Evolutionary conservation across 2,797 vertebrate species (phyloP), one percentile per base, ranked within the genome.

Genomic region (Myotis daubentonii): DNA sequence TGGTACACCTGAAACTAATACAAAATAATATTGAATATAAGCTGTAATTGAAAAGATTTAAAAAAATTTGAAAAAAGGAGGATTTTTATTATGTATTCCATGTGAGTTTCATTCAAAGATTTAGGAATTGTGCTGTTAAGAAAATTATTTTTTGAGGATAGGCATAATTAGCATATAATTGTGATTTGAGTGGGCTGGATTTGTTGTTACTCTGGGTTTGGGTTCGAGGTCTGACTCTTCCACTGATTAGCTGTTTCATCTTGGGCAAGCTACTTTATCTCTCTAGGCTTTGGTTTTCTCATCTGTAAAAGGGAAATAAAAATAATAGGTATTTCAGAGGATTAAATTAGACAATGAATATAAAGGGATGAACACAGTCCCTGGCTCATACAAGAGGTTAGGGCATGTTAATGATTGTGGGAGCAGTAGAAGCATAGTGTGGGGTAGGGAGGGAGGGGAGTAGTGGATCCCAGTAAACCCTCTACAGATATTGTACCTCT

Each of bases 241-340:
- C 5, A 11, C 1, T 51, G 88, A 70, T 38, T 36, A 60, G 57
- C 22, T 74, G 0, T 33, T 62, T 91, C 57, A 71, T 66, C 12
- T 78, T 76, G 28, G 55, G 11, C 19, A 72, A 91, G 13, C 38
- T 78, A 28, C 30, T 92, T 62, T 5, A 30, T 60, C 11, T 66
- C 36, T 68, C 10, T 6, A 65, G 81, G 47, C 11, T 81, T 91
- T 60, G n/a, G 8, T 62, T 75, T 93, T 92, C 33, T 83, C 22
- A 51, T 71, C 17, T 92, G 51, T 89, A 53, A 90, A 83, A 60
- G 76, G 41, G 80, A 33, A 44, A 86, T 86, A 51, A 83, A 87
- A 83, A 44, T 36, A 41, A n/a, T 10, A 60, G 76, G 6, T 4
- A 68, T 76, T 28, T 80, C 19, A 38, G 2, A 55, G 55, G 65